Conservation (phyloP, 1,140 invertebrate genomes). For the Sycobia sp. region DNA sequence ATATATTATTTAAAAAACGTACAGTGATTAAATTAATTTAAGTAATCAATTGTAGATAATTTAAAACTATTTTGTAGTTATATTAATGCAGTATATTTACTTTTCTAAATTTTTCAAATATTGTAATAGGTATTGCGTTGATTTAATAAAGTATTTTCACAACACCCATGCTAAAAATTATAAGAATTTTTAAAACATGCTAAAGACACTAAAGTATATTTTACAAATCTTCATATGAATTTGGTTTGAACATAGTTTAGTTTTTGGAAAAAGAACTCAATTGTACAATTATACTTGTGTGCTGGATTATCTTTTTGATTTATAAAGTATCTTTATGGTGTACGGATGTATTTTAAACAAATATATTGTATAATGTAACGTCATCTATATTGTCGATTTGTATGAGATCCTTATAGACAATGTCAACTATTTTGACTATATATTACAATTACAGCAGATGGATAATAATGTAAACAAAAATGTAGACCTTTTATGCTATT, state of each 20-base stretch:
- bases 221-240: no score
- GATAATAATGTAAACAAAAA: constrained; percentile 27
- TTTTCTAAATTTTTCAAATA: no score
- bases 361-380: constrained; percentile 48
- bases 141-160: no score
- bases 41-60: no score
- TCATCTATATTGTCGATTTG: constrained; percentile 37
- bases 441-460: constrained; percentile 38
- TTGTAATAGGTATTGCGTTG: no score
- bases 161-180: neutral
- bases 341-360: constrained; percentile 48
- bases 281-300: constrained; percentile 5
- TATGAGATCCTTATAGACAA: constrained; percentile 36
- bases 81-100: no score
- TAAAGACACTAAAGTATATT: neutral
- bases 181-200: constrained; percentile 11
- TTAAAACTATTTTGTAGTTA: no score
- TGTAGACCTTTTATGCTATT: constrained; percentile 45
- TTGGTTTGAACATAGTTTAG: no score
- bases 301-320: constrained; percentile 2
- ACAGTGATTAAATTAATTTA: no score
- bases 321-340: constrained; percentile 31
- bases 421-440: constrained; percentile 39
- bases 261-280: constrained; percentile 1
- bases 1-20: no score